Percentiles rank a stretch among this genome's conserved stretches.
These are phyloP conservation scores for Lepisosteus osseus DNA, from an alignment of 2,113 vertebrate genomes.

Conservation along the genomic window DNA sequence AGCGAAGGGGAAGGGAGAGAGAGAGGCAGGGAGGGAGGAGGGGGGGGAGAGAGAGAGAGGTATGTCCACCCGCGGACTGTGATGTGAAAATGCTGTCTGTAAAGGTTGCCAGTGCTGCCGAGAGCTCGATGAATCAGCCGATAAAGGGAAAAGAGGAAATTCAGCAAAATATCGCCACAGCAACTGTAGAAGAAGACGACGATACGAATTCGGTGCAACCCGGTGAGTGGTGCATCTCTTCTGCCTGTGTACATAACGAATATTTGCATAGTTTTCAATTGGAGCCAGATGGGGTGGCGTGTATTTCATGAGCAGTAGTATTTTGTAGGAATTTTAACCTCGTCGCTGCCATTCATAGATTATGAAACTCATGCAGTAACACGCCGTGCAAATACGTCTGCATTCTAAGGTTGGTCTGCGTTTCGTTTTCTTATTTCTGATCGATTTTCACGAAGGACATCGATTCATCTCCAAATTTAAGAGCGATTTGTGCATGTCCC, in stretches of 20 bases:
- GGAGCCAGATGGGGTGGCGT: constrained; percentile 49
- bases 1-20: constrained; percentile 46
- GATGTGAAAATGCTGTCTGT: constrained; percentile 73
- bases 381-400: constrained; percentile 36
- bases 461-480: too few species aligned
- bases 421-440: too few species aligned
- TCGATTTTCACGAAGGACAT: too few species aligned
- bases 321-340: constrained; percentile 52
- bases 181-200: constrained; percentile 42
- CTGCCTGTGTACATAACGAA: constrained; percentile 44
- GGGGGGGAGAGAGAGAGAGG: constrained; percentile 43
- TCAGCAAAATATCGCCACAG: constrained; percentile 45
- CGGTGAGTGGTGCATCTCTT: constrained; percentile 56
- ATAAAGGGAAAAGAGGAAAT: constrained; percentile 36
- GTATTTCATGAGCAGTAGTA: constrained; percentile 44
- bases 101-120: constrained; percentile 65
- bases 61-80: constrained; percentile 53
- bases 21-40: constrained; percentile 40
- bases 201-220: constrained; percentile 37
- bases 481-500: too few species aligned
- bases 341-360: constrained; percentile 43
- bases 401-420: constrained; percentile 17
- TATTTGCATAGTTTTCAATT: constrained; percentile 41
- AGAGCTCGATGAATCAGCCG: constrained; percentile 64
- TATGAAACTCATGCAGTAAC: constrained; percentile 45